These are phyloP conservation scores for Alectura lathami DNA, from an alignment of 2,113 vertebrate genomes.

Conservation along the genomic window DNA sequence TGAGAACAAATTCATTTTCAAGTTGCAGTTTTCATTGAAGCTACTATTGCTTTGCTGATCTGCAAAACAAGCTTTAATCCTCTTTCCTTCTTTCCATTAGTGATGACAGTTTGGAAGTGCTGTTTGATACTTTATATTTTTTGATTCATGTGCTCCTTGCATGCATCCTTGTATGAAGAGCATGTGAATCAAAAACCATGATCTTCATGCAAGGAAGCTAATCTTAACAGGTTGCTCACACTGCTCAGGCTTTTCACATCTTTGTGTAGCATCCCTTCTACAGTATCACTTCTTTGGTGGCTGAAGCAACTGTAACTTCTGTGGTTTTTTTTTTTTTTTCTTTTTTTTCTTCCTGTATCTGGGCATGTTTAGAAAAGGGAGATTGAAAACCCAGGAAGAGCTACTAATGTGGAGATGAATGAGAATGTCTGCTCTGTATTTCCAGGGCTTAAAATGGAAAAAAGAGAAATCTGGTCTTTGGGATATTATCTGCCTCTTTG, in stretches of 20 bases:
- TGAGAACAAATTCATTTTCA: neutral
- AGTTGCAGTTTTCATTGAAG: neutral
- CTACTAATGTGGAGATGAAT: neutral
- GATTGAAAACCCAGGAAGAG: neutral
- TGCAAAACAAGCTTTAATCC: neutral
- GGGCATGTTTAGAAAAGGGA: neutral
- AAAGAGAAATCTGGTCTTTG: neutral
- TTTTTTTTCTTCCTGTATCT: neutral
- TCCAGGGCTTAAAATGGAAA: neutral
- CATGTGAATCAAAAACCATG: neutral
- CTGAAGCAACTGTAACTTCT: neutral
- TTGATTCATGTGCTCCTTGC: neutral
- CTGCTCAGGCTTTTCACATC: neutral
- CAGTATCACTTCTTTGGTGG: neutral
- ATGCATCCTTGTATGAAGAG: neutral
- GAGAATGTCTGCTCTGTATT: neutral
- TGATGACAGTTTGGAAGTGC: neutral
- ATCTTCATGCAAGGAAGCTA: neutral
- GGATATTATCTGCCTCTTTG: neutral
- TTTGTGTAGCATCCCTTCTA: neutral
- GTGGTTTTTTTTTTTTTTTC: neutral
- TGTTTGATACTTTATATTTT: neutral
- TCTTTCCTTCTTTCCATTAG: neutral
- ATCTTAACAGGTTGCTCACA: neutral
- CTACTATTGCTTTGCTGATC: neutral